Percentiles rank a stretch among this genome's conserved stretches.
Evolutionary conservation across 2,888 invertebrate genomes (phyloP).

Genomic region (Branchipolynoe longqiensis): DNA sequence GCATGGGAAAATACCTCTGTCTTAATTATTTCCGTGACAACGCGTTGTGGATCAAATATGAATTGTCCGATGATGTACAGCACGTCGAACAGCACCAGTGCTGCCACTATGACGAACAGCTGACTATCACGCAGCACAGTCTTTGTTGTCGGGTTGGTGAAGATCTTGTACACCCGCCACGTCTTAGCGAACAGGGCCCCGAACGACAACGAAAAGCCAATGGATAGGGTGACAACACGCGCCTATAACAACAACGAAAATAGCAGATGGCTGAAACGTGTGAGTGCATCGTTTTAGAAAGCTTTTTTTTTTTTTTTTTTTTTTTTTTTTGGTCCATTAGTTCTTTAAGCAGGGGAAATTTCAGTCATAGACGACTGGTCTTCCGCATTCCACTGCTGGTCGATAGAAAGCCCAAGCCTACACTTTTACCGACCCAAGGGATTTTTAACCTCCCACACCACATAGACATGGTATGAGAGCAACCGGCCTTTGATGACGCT

Average conservation of each 20-base stretch:
- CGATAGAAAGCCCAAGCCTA: too few species aligned
- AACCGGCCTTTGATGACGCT: too few species aligned
- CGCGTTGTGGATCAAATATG: not conserved
- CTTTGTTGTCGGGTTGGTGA: slow-evolving; percentile 33
- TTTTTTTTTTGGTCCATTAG: not conserved
- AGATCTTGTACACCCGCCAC: slow-evolving; percentile 51
- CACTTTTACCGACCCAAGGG: too few species aligned
- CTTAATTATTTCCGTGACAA: not conserved
- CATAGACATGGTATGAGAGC: too few species aligned
- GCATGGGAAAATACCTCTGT: not conserved
- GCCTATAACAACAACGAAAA: slow-evolving; percentile 14
- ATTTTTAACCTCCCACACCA: too few species aligned
- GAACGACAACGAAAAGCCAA: slow-evolving; percentile 55
- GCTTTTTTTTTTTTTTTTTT: too few species aligned
- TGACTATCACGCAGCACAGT: slow-evolving; percentile 23
- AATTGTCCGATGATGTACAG: not conserved
- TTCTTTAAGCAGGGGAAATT: too few species aligned
- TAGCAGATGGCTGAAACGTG: too few species aligned
- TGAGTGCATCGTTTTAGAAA: not conserved
- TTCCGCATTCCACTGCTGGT: too few species aligned
- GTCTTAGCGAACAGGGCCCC: slow-evolving; percentile 56
- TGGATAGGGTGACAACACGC: not conserved
- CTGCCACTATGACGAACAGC: slow-evolving; percentile 21
- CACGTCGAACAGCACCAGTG: slow-evolving; percentile 32
- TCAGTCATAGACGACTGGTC: too few species aligned